These are phyloP conservation scores for Acinonyx jubatus DNA, from an alignment of 2,113 vertebrate genomes.

Conservation along the genomic window DNA sequence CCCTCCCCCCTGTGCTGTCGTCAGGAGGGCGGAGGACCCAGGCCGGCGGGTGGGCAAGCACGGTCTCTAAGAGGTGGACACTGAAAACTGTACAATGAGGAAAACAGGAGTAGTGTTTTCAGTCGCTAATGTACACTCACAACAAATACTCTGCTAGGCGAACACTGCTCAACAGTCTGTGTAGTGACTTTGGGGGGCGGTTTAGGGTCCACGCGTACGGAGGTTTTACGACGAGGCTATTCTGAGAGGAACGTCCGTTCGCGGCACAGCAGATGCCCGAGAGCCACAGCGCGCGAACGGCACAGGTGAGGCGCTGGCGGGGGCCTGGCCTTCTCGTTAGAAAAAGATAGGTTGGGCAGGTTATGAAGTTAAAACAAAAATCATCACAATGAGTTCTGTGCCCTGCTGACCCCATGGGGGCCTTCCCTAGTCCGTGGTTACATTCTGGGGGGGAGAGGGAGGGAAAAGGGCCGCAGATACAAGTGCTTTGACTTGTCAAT, in stretches of 20 bases:
- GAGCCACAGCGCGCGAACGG: slow-evolving; percentile 80
- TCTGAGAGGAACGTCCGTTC: slow-evolving; percentile 66
- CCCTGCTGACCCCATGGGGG: slow-evolving; percentile 71
- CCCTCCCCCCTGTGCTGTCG: not conserved
- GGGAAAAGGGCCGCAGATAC: slow-evolving; percentile 60
- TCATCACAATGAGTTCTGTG: slow-evolving; percentile 27
- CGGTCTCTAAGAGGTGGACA: slow-evolving; percentile 78
- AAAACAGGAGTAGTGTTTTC: slow-evolving; percentile 85
- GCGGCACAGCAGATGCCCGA: slow-evolving; percentile 82
- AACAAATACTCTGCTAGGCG: slow-evolving; percentile 82
- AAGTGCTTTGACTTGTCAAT: slow-evolving; percentile 77
- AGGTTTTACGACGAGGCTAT: slow-evolving; percentile 11
- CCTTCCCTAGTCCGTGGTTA: slow-evolving; percentile 50
- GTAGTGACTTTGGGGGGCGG: slow-evolving; percentile 79
- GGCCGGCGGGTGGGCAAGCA: not conserved
- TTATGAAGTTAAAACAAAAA: slow-evolving; percentile 66
- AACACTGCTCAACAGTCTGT: slow-evolving; percentile 85
- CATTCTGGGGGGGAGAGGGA: slow-evolving; percentile 7
- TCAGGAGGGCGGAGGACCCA: not conserved
- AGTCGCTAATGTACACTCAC: slow-evolving; percentile 80
- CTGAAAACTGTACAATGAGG: slow-evolving; percentile 79
- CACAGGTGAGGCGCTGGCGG: slow-evolving; percentile 73
- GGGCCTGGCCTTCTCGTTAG: slow-evolving; percentile 76
- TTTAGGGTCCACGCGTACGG: slow-evolving; percentile 57
- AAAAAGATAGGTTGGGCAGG: slow-evolving; percentile 78